Conservation (phyloP, 1,140 invertebrate genomes). For the Drosophila nasuta region DNA sequence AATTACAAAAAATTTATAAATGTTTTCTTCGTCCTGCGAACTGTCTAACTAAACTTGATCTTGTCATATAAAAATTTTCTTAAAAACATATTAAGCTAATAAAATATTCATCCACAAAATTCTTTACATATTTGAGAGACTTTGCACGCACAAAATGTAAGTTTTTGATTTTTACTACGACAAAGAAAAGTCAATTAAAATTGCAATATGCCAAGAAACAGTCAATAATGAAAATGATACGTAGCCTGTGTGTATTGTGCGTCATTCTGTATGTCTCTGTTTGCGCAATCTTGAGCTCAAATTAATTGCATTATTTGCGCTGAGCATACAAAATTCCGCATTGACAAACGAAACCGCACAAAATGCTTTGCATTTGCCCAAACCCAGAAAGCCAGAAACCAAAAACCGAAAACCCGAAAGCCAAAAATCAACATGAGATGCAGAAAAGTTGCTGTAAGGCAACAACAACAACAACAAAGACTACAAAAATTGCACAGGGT, state of each 20-base stretch:
- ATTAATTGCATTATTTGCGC: constrained; percentile 52
- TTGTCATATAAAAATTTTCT: too few species aligned
- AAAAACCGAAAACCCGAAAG: constrained; percentile 18
- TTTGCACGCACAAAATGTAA: background rate
- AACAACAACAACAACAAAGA: constrained; percentile 32
- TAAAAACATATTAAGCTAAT: too few species aligned
- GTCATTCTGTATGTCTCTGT: constrained; percentile 10
- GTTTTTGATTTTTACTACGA: background rate
- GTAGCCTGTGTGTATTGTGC: background rate
- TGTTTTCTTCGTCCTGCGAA: too few species aligned
- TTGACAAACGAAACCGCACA: constrained; percentile 42
- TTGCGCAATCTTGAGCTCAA: constrained; percentile 41
- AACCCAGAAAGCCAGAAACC: background rate
- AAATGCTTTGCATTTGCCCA: constrained; percentile 43
- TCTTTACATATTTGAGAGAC: background rate
- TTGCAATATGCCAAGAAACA: constrained; percentile 9
- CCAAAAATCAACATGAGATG: constrained; percentile 34
- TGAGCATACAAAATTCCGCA: constrained; percentile 40
- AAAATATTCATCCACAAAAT: background rate
- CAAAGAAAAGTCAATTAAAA: constrained; percentile 25
- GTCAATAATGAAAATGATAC: constrained; percentile 27
- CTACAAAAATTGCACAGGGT: constrained; percentile 6
- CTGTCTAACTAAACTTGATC: too few species aligned
- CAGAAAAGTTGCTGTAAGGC: constrained; percentile 31
- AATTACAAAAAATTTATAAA: too few species aligned